Base-by-base conservation (phyloP, 2,113 vertebrate genomes). In the Noturus placidus region DNA sequence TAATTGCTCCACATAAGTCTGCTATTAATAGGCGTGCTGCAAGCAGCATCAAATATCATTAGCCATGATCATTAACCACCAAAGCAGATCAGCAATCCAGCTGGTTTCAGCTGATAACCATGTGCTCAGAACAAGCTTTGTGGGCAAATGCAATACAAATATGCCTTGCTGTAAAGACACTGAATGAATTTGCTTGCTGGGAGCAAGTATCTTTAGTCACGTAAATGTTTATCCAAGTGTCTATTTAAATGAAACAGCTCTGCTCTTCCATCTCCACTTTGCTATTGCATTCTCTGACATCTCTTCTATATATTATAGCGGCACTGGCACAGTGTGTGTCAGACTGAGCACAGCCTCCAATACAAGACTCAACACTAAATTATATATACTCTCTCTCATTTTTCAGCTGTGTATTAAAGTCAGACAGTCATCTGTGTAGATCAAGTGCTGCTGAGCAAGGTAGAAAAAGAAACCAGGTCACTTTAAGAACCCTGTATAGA, bases 331-430 rank as follows among this genome's bases (percentile, higher is more conserved):
- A 57, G 57, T 63, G 77, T 3, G 38, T 83, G 52, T 85, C 79
- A 65, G 83, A 78, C 59, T 57, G 76, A 78, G 38, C 85, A 80
- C n/a, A 14, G 63, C 82, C 59, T 59, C 56, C 42, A 69, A 87
- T 70, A 87, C 81, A 82, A 80, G 89, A 69, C 46, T 84, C 82
- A 78, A 46, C 67, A 67, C 59, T 91, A 90, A 92, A 91, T 91
- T 90, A 92, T 88, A 86, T 78, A 91, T 87, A 86, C 82, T 74
- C 85, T 87, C 87, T 82, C 91, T 89, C 89, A 85, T 89, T 90
- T 92, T 87, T 91, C 79, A 89, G 86, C 72, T 56, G 35, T 78
- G 89, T 83, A 90, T 88, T 90, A 86, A 91, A 85, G 90, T 90
- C 69, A 89, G 42, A 76, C 78, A 76, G 65, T 80, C 59, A 80